Conservation (phyloP, 2,113 vertebrate genomes). For the Candoia aspera region DNA sequence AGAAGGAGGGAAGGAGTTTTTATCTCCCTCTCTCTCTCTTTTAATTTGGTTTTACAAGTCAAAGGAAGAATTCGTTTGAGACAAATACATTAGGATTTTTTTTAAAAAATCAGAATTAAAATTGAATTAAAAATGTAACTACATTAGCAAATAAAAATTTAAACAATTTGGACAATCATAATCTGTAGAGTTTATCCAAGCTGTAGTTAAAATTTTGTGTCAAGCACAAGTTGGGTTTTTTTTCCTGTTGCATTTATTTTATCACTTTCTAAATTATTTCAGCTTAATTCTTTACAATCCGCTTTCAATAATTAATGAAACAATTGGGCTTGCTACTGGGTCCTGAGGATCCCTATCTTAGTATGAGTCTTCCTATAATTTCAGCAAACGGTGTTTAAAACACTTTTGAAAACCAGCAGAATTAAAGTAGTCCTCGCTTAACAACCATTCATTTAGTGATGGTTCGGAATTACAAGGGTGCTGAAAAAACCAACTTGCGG, state of each 20-base stretch:
- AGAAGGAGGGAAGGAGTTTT: not conserved
- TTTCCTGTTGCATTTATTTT: not conserved
- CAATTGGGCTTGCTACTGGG: not conserved
- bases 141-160: not conserved
- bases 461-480: no score
- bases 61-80: not conserved
- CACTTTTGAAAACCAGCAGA: no score
- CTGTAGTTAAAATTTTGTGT: not conserved
- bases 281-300: not conserved
- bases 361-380: not conserved
- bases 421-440: no score
- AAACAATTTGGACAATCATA: not conserved
- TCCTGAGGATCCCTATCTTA: not conserved
- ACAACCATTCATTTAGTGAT: no score
- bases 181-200: not conserved
- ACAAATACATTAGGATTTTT: not conserved
- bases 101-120: not conserved
- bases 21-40: not conserved
- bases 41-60: no score
- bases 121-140: not conserved
- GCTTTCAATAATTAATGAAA: not conserved
- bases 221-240: no score
- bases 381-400: no score
- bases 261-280: not conserved
- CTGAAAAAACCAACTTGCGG: no score